Conservation (phyloP, 2,113 vertebrate species). For the Axis porcinus region DNA sequence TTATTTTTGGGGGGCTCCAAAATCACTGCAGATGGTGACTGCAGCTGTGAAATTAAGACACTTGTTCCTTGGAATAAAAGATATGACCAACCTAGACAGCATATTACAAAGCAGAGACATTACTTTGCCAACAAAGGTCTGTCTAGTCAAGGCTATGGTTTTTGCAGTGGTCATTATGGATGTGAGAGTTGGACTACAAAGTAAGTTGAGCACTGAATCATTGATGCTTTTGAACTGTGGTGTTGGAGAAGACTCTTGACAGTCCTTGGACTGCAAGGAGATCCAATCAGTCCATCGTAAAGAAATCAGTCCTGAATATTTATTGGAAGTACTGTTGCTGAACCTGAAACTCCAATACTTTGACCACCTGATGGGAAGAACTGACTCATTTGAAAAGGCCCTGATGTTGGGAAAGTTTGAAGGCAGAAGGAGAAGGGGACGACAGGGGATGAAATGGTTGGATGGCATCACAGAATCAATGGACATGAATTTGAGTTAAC, state of each 20-base stretch:
- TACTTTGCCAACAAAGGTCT: neutral
- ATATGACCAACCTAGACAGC: neutral
- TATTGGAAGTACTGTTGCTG: neutral
- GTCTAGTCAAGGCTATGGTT: neutral
- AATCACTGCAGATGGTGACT: neutral
- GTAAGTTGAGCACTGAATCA: neutral
- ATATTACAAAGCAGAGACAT: neutral
- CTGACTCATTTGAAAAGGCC: neutral
- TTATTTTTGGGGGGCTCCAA: neutral
- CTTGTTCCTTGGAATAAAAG: neutral
- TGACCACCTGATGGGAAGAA: neutral
- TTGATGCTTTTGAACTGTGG: neutral
- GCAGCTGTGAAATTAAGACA: neutral
- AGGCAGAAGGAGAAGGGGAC: accelerated
- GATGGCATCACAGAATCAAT: neutral
- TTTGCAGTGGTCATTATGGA: neutral
- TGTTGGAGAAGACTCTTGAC: neutral
- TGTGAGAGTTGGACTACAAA: neutral
- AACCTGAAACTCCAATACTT: neutral
- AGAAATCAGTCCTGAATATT: neutral
- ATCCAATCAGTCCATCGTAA: neutral
- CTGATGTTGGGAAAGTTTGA: neutral
- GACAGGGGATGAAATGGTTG: neutral
- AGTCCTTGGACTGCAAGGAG: neutral
- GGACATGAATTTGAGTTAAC: neutral